A percentile compares a stretch with the other conserved stretches of the same genome.
phyloP scores from a whole-genome alignment of 2,888 invertebrate species.

The Cordilura impudica region DNA sequence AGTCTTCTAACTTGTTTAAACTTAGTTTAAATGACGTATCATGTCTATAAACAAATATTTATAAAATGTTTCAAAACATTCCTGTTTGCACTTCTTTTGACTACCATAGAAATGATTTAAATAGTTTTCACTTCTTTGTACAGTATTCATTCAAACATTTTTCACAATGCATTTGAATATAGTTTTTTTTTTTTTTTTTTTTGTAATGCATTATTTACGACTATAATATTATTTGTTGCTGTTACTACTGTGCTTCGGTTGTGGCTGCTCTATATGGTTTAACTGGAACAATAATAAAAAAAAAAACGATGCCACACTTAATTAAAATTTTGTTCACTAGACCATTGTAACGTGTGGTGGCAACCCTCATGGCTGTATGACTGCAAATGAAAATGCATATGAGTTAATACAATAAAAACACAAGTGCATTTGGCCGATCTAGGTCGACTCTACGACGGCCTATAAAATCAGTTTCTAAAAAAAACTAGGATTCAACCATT shows the following conservation, averaged over 20 bases:
- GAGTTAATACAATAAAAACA: background rate
- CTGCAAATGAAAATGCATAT: constrained; percentile 30
- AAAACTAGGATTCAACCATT: too few relatives aligned
- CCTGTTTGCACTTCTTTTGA: too few relatives aligned
- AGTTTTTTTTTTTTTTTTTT: background rate
- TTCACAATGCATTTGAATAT: background rate
- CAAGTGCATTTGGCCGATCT: too few relatives aligned
- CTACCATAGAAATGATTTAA: too few relatives aligned
- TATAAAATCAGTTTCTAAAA: too few relatives aligned
- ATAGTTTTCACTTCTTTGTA: background rate
- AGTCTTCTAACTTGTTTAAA: too few relatives aligned
- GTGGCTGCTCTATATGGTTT: background rate
- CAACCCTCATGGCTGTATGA: constrained; percentile 29
- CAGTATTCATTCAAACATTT: background rate
- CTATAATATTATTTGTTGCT: background rate
- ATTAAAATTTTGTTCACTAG: constrained; percentile 65
- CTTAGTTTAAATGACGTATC: too few relatives aligned
- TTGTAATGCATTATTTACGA: background rate
- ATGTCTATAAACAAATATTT: too few relatives aligned
- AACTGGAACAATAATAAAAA: background rate
- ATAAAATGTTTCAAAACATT: too few relatives aligned
- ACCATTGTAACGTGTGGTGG: constrained; percentile 54
- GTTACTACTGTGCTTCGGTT: background rate
- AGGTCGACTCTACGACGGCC: too few relatives aligned
- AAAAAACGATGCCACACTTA: constrained; percentile 56